Percentiles rank a stretch among this genome's conserved stretches.
Conservation (phyloP, 2,888 invertebrate genomes). For the Fabriciana adippe region DNA sequence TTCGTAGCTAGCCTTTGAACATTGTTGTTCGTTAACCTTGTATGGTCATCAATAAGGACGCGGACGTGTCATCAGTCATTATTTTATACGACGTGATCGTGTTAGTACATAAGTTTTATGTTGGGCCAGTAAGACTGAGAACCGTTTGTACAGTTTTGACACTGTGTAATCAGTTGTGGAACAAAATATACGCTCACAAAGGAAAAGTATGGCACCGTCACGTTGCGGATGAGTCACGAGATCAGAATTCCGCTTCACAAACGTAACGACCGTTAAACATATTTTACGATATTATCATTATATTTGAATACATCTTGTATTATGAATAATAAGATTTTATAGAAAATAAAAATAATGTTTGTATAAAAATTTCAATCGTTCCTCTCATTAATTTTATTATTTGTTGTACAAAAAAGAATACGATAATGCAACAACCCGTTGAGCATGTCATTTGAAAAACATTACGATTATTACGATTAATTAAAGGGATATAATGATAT, state of each 20-base stretch:
- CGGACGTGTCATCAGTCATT: slow-evolving; percentile 19
- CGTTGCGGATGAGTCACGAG: slow-evolving; percentile 41
- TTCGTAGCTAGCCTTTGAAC: not conserved
- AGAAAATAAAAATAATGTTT: no score
- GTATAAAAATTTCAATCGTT: no score
- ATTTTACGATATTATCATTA: slow-evolving; percentile 6
- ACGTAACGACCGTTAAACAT: slow-evolving; percentile 25
- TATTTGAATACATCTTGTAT: not conserved
- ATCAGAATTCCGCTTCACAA: slow-evolving; percentile 41
- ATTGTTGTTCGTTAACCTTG: not conserved
- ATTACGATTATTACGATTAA: no score
- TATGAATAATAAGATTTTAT: not conserved
- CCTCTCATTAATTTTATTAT: no score
- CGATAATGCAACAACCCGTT: no score
- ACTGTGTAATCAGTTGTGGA: slow-evolving; percentile 41
- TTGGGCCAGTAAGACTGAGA: slow-evolving; percentile 14
- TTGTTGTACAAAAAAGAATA: no score
- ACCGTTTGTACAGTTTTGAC: slow-evolving; percentile 13
- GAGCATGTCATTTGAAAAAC: no score
- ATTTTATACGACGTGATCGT: not conserved
- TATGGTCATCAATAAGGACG: slow-evolving; percentile 5
- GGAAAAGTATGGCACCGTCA: slow-evolving; percentile 39
- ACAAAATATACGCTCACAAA: slow-evolving; percentile 41
- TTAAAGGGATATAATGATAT: no score
- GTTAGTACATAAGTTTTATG: not conserved